Base-by-base conservation (phyloP, 2,113 vertebrate species). In the Epinephelus fuscoguttatus region DNA sequence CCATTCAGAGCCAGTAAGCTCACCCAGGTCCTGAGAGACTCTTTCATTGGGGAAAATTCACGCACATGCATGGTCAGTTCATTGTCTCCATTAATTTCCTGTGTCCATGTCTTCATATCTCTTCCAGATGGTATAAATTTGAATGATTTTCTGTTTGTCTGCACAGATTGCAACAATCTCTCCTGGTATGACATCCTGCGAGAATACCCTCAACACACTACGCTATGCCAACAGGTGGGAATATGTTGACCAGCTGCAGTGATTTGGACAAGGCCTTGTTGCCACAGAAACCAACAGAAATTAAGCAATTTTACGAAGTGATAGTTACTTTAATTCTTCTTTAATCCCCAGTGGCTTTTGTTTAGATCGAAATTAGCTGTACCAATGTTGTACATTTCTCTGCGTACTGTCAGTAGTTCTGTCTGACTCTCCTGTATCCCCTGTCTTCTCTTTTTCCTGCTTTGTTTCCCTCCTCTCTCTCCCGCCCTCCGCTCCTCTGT, bases 1-100 rank as follows among this genome's bases (percentile, higher is more conserved):
- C 98, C 98, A 0, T 99, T 99, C 92, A 96, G 98, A 95, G 98
- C 98, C 89, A 99, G 98, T 93, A 99, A 99, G 95, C 98, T 99
- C 90, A 99, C 98, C 84, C 98, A 99, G 95, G 98, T 99, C 92
- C 96, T 99, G 81, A 94, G 98, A 95, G 98, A 99, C 95, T 99
- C 98, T 27, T 99, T 99, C 91, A 99, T 99, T 40, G 98, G 98
- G 82, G 98, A 99, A 93, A 99, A 99, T 82, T 99, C 98, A 8
- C 96, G 98, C 91, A 99, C 98, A 68, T 99, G 98, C 94, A 99
- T 99, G 98, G 98, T 99, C 93, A 95, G 90, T 88, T 12, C 10
- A 18, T 62, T 37, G 2, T 60, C 47, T 42, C n/a, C 1, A 49
- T 45, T 13, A n/a, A 15, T n/a, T 60, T 21, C 9, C n/a, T 14